phyloP scores from a whole-genome alignment of 2,888 invertebrate species.

The Rhamphomyia laevipes region DNA sequence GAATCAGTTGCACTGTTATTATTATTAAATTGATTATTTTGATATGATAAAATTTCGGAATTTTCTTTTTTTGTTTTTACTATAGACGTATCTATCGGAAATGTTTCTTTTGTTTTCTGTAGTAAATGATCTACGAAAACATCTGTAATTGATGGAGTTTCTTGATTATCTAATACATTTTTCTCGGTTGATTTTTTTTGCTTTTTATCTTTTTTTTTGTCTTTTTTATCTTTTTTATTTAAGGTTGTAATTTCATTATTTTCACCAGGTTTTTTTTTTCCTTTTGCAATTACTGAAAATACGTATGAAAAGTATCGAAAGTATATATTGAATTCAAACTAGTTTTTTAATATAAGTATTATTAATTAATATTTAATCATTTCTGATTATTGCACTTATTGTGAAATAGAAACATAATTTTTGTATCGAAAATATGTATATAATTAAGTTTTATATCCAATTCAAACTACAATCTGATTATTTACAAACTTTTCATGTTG shows the following conservation, averaged over 20 bases:
- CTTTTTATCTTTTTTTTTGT: constrained; percentile 21
- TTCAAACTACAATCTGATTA: no score
- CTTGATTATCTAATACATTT: constrained; percentile 14
- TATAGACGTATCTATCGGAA: constrained; percentile 22
- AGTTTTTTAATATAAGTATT: no score
- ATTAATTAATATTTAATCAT: no score
- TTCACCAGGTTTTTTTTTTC: constrained; percentile 38
- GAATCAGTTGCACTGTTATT: constrained; percentile 33
- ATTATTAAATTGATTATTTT: constrained; percentile 24
- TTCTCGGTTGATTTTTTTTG: constrained; percentile 20
- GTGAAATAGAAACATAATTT: no score
- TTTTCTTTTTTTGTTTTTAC: constrained; percentile 26
- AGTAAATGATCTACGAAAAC: constrained; percentile 52
- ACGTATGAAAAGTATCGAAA: no score
- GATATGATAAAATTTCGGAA: constrained; percentile 5
- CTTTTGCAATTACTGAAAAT: constrained; percentile 20
- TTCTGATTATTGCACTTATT: no score
- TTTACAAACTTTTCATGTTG: no score
- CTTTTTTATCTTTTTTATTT: constrained; percentile 36
- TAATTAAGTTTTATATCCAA: no score
- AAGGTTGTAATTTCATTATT: constrained; percentile 18
- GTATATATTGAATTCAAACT: no score
- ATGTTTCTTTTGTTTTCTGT: constrained; percentile 33
- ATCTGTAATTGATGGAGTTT: constrained; percentile 46
- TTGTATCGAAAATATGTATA: no score